Evolutionary conservation across 2,888 invertebrate species (phyloP), one percentile per base, ranked within the genome.

Genomic region (Clepsis dumicolana): DNA sequence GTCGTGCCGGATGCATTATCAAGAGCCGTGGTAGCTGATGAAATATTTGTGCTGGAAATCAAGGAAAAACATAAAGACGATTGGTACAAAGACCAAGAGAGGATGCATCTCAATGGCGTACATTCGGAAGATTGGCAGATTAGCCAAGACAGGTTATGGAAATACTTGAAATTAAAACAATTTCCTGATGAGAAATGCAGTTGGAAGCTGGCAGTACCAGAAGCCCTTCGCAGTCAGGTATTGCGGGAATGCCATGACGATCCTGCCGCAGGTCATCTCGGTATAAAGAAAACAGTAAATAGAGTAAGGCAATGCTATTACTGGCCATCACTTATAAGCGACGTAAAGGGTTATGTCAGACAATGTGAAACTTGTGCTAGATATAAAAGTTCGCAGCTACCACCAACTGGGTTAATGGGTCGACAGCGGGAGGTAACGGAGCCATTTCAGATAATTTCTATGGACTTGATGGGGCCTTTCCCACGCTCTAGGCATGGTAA

Each of bases 321-420:
- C 18, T 73, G 72, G 71, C 70, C 72, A 10, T 41, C 54, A 0
- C 10, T 73, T 2, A 63, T 65, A 2, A 24, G 48, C 10, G 73
- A 71, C 14, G 67, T 70, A 0, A 71, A 70, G 38, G 7, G 54
- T 0, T 63, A 70, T 18, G 64, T 73, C 0, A 12, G 53, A 4
- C 57, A 64, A 24, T 73, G 73, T 27, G 71, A 73, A n/a, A 57
- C 53, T 0, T 73, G 73, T 16, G 65, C 67, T 1, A 61, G 32
- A 25, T 50, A 70, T 61, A 73, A 73, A 57, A 1, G 21, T 1
- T 56, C 67, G 2, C 70, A 71, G 16, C 1, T 52, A 10, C 38
- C 24, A 10, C 65, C 70, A 0, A 8, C 14, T 1, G 73, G 71
- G 0, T 8, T 64, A 2, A 71, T 73, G 73, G 71, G 71, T 0